Base-by-base conservation (phyloP, 2,888 invertebrate genomes). In the Tethea ocularis region DNA sequence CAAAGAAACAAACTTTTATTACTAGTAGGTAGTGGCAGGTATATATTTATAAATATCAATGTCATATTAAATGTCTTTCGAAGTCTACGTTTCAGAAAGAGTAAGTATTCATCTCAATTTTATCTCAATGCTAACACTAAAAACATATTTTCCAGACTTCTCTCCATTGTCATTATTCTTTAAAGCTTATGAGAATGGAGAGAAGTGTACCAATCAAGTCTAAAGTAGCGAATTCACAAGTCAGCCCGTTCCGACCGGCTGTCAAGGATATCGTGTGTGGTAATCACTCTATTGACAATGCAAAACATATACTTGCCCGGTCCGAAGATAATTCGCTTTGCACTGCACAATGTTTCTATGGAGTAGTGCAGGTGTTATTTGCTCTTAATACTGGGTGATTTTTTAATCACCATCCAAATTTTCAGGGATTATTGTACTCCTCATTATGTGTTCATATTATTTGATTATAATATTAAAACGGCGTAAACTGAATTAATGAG, bases 221-320 rank as follows among this genome's bases (percentile, higher is more conserved):
- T 33, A 53, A 29, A 53, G 53, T n/a, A 52, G 52, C 20, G 46
- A 46, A 46, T 20, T 46, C 46, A 46, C 46, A 57, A 57, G 58
- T 71, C 69, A 61, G 67, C 63, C 66, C 67, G 66, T 67, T 66
- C 56, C 63, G 75, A 62, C 75, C 73, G 68, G 67, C 76, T 74
- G 72, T 69, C 74, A 78, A 80, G 82, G 78, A 81, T 79, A 78
- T 66, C 64, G 70, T 76, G 80, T 80, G 83, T 75, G 74, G 84
- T 84, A 87, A 88, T 84, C 81, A 84, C 84, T 88, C 78, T 82
- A 86, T 88, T 87, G 84, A 84, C 84, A 84, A 86, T 84, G 82
- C 82, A 80, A 74, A 81, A 80, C 80, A 74, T 80, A 81, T 80
- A 75, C 78, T 73, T 75, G 72, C 63, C 69, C 71, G 73, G 85